Conservation (phyloP, 1,140 invertebrate genomes). For the Scaptomyza graminum region DNA sequence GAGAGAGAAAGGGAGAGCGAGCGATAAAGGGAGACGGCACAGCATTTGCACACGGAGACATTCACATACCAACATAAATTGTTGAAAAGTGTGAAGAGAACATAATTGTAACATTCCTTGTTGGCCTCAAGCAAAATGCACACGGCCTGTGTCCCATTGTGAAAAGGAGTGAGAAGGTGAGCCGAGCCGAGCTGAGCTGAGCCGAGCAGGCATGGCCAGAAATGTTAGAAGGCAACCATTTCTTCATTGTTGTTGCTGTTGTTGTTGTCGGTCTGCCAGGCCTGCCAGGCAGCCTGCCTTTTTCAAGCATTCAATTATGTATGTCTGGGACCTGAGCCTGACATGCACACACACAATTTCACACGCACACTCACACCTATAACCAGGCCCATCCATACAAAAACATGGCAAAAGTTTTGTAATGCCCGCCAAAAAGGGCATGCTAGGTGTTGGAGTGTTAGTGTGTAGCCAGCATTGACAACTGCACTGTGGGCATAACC, state of each 20-base stretch:
- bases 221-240: slow-evolving; percentile 63
- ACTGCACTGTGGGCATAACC: slow-evolving; percentile 39
- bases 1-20: neutral
- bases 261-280: slow-evolving; percentile 35
- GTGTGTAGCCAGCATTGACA: slow-evolving; percentile 49
- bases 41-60: slow-evolving; percentile 45
- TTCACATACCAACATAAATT: slow-evolving; percentile 82
- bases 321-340: slow-evolving; percentile 78
- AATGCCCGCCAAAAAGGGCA: slow-evolving; percentile 78
- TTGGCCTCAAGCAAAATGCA: slow-evolving; percentile 79
- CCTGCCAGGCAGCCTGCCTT: slow-evolving; percentile 64
- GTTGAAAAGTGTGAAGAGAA: slow-evolving; percentile 82
- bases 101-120: slow-evolving; percentile 82
- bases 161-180: slow-evolving; percentile 1
- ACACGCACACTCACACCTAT: slow-evolving; percentile 20
- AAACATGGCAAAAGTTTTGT: slow-evolving; percentile 80
- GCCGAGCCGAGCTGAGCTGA: neutral
- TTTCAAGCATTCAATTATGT: slow-evolving; percentile 82
- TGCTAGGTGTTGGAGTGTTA: slow-evolving; percentile 72
- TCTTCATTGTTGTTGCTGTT: slow-evolving; percentile 36
- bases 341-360: slow-evolving; percentile 59
- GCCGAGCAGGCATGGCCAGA: slow-evolving; percentile 44
- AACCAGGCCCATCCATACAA: slow-evolving; percentile 37
- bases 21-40: slow-evolving; percentile 4
- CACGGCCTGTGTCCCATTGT: slow-evolving; percentile 36